phyloP scores from a whole-genome alignment of 1,140 invertebrate species.

The Anoplolepis gracilipes region DNA sequence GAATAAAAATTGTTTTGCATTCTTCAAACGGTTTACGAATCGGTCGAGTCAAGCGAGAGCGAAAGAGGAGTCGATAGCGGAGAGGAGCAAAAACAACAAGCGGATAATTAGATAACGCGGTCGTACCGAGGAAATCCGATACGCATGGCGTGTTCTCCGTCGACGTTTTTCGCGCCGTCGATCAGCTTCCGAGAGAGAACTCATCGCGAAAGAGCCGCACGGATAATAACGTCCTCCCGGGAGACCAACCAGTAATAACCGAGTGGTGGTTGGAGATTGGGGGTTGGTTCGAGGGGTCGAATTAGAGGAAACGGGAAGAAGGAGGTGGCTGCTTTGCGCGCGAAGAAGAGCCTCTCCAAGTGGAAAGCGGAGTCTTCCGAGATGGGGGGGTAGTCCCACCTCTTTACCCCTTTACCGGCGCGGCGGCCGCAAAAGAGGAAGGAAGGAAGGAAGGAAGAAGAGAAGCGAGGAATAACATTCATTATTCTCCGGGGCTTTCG shows the following conservation, averaged over 20 bases:
- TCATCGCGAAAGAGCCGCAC: constrained; percentile 73
- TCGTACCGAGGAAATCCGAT: constrained; percentile 27
- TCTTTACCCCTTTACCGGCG: constrained; percentile 34
- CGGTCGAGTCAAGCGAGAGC: neutral
- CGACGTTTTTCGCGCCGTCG: constrained; percentile 74
- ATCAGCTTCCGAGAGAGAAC: constrained; percentile 71
- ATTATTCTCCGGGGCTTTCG: constrained; percentile 54
- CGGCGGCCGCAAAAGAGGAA: neutral
- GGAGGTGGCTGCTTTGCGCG: constrained; percentile 6
- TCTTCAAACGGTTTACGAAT: neutral
- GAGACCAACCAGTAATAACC: constrained; percentile 76
- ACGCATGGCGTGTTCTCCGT: constrained; percentile 46
- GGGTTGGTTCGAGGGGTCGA: constrained; percentile 70
- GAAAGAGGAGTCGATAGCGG: neutral
- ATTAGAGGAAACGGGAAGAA: constrained; percentile 59
- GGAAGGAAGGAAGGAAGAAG: constrained; percentile 18
- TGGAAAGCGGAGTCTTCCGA: constrained; percentile 47
- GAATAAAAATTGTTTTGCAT: neutral
- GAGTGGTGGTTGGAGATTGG: constrained; percentile 74
- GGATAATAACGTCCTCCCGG: constrained; percentile 78
- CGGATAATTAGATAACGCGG: constrained; percentile 59
- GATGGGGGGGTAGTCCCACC: constrained; percentile 25
- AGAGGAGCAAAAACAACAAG: neutral
- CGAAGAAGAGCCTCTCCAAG: constrained; percentile 30
- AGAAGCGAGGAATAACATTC: constrained; percentile 56